Evolutionary conservation across 1,140 invertebrate genomes (phyloP).

Genomic region (Tenebrio molitor): DNA sequence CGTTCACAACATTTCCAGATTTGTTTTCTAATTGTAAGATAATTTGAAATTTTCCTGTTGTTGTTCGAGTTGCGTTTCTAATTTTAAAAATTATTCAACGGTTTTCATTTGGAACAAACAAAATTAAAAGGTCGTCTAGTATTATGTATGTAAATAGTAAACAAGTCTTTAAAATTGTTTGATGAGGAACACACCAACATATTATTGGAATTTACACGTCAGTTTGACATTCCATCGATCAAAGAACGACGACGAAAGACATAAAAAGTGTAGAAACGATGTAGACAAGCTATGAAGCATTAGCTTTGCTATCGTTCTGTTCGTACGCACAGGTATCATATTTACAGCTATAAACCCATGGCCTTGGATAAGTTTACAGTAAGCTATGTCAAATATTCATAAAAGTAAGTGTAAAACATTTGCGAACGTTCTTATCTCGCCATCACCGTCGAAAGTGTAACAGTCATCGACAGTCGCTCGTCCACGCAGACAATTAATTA

Average conservation of each 20-base stretch:
- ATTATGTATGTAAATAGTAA: slow-evolving; percentile 26
- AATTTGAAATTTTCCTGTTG: too few relatives aligned
- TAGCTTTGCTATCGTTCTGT: not conserved
- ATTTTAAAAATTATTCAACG: not conserved
- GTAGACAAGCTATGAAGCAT: too few relatives aligned
- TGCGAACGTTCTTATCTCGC: not conserved
- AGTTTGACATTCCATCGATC: not conserved
- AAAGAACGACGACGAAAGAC: not conserved
- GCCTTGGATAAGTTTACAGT: slow-evolving; percentile 36
- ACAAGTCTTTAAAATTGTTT: slow-evolving; percentile 3
- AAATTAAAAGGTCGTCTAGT: not conserved
- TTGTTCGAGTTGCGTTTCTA: not conserved
- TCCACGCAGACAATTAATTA: too few relatives aligned
- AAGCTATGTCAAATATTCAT: slow-evolving; percentile 29
- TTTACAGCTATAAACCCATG: slow-evolving; percentile 27
- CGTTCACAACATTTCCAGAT: too few relatives aligned
- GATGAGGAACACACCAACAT: not conserved
- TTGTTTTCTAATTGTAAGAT: too few relatives aligned
- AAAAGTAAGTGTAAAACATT: slow-evolving; percentile 18
- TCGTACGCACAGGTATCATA: slow-evolving; percentile 13
- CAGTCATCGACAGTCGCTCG: too few relatives aligned
- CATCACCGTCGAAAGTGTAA: too few relatives aligned
- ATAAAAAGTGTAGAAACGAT: not conserved
- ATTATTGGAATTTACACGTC: not conserved
- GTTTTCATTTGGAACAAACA: not conserved